Percentiles rank a stretch among this genome's conserved stretches.
These are phyloP conservation scores for Megalonaias nervosa DNA, from an alignment of 1,140 invertebrate genomes.

Conservation along the genomic window DNA sequence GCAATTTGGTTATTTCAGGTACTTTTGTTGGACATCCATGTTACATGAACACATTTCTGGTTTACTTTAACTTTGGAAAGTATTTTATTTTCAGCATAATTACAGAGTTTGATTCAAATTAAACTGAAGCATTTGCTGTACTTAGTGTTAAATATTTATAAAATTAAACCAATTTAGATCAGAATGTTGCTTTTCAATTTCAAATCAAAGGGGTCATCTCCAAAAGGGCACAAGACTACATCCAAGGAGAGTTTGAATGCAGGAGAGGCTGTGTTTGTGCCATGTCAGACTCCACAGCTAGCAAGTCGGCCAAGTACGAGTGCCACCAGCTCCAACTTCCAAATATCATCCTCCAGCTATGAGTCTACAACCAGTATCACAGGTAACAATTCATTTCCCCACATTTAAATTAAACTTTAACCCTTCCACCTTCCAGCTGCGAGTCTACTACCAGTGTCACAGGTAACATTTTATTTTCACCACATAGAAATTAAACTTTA, in stretches of 20 bases:
- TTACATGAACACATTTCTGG: too few species aligned
- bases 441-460: constrained; percentile 58
- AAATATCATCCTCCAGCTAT: constrained; percentile 66
- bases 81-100: too few species aligned
- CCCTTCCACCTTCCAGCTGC: constrained; percentile 41
- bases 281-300: constrained; percentile 52
- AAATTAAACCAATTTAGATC: too few species aligned
- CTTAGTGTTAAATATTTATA: too few species aligned
- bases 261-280: constrained; percentile 67
- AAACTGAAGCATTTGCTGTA: too few species aligned
- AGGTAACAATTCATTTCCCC: constrained; percentile 38
- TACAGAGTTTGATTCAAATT: too few species aligned
- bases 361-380: constrained; percentile 58
- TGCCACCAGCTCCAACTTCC: constrained; percentile 68
- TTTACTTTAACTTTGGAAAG: too few species aligned
- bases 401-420: too few species aligned
- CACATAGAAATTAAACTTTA: too few species aligned
- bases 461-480: constrained; percentile 40
- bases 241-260: constrained; percentile 46
- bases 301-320: constrained; percentile 65
- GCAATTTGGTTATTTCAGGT: too few species aligned
- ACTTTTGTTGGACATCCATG: too few species aligned
- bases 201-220: constrained; percentile 53
- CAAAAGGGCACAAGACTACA: constrained; percentile 58
- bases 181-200: not conserved